Evolutionary conservation across 2,888 invertebrate species (phyloP).

Genomic region (Tiliacea citrago): DNA sequence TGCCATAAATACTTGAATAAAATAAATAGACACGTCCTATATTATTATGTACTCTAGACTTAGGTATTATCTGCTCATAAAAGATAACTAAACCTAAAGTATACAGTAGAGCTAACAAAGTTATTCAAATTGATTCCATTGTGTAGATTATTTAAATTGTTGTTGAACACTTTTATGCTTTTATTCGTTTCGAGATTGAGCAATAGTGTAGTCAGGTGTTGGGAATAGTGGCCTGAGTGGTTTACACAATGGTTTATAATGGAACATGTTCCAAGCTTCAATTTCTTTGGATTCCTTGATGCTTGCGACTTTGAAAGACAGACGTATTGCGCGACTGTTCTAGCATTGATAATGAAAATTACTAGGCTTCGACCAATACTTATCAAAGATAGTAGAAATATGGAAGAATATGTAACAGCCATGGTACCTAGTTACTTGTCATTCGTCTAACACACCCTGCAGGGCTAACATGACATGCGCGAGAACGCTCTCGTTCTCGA

Average conservation of each 20-base stretch:
- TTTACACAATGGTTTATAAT: constrained; percentile 17
- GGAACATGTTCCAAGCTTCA: constrained; percentile 2
- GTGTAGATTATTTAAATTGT: constrained; percentile 43
- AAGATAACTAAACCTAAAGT: constrained; percentile 22
- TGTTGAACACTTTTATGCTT: constrained; percentile 16
- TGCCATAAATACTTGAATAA: constrained; percentile 19
- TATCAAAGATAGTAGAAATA: background rate
- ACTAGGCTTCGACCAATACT: no score
- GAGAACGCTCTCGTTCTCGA: no score
- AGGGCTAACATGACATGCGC: no score
- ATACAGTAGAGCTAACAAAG: background rate
- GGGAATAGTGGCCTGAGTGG: constrained; percentile 12
- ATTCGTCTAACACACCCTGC: background rate
- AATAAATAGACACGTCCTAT: constrained; percentile 11
- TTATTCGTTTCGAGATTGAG: constrained; percentile 35
- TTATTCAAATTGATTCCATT: constrained; percentile 44
- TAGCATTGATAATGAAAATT: background rate
- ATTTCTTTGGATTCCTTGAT: background rate
- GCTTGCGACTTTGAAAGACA: background rate
- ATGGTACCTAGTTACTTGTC: background rate
- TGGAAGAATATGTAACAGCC: background rate
- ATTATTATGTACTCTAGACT: constrained; percentile 11
- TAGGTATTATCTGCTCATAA: constrained; percentile 7
- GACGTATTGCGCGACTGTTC: background rate
- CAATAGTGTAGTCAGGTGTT: constrained; percentile 31